A percentile compares a stretch with the other conserved stretches of the same genome.
phyloP scores from a whole-genome alignment of 1,140 invertebrate genomes.

The Chymomyza costata region DNA sequence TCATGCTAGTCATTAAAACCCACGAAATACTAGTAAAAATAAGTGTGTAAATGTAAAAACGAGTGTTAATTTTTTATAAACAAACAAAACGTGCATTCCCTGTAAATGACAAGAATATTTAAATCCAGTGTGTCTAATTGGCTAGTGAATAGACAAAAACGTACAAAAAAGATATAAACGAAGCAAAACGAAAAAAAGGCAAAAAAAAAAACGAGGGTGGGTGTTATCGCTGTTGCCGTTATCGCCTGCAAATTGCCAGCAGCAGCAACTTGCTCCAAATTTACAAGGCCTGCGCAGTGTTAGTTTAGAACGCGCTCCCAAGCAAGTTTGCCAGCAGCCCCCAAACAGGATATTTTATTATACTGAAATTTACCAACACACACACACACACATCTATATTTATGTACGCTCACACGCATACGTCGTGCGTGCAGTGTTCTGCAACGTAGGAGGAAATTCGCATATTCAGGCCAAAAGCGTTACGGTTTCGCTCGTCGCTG shows the following conservation, averaged over 20 bases:
- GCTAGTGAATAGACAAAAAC: no score
- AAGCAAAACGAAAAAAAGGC: no score
- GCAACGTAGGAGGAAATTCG: constrained; percentile 56
- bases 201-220: no score
- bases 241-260: no score
- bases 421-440: constrained; percentile 21
- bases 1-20: no score
- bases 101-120: no score
- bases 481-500: constrained; percentile 15
- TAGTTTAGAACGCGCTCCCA: constrained; percentile 8
- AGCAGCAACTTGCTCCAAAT: constrained; percentile 64
- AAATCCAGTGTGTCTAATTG: no score
- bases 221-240: not conserved
- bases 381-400: constrained; percentile 14
- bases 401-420: constrained; percentile 2
- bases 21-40: no score
- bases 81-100: no score
- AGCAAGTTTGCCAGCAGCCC: constrained; percentile 18
- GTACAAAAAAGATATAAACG: no score
- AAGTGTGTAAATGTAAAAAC: no score
- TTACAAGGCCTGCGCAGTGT: constrained; percentile 44
- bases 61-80: no score
- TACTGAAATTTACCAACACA: constrained; percentile 62
- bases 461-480: constrained; percentile 54
- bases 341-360: constrained; percentile 74